Evolutionary conservation across 2,888 invertebrate species (phyloP).

Genomic region (Aphodius granarius): DNA sequence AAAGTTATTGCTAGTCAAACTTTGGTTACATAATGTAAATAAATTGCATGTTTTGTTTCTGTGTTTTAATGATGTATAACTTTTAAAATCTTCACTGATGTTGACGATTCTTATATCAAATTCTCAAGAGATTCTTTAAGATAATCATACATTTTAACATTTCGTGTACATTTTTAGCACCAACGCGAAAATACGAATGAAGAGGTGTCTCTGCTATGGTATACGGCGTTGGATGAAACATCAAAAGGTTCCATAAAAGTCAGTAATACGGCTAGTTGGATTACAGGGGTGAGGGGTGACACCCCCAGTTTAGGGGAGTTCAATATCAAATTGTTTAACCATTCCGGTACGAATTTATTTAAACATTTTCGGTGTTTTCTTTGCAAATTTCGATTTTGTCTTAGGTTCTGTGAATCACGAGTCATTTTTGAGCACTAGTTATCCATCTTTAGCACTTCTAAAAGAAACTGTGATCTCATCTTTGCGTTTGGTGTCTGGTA

Average conservation of each 20-base stretch:
- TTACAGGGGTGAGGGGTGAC: constrained; percentile 71
- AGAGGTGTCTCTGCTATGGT: constrained; percentile 75
- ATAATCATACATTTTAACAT: not conserved
- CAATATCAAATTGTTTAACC: constrained; percentile 59
- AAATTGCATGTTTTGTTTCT: too few relatives aligned
- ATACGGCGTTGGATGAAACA: constrained; percentile 78
- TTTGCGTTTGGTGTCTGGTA: constrained; percentile 63
- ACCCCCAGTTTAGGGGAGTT: constrained; percentile 81
- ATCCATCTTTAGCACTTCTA: constrained; percentile 69
- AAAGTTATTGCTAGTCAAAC: too few relatives aligned
- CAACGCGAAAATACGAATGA: constrained; percentile 42
- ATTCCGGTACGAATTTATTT: constrained; percentile 48
- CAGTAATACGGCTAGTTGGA: constrained; percentile 57
- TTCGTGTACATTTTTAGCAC: constrained; percentile 28
- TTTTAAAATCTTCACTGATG: too few relatives aligned
- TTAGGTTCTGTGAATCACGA: constrained; percentile 67
- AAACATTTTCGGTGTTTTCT: constrained; percentile 48
- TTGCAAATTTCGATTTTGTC: too few relatives aligned
- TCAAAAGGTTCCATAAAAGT: constrained; percentile 60
- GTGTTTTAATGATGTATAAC: too few relatives aligned
- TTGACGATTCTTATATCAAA: too few relatives aligned
- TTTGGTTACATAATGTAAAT: too few relatives aligned
- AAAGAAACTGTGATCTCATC: constrained; percentile 76
- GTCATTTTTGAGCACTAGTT: constrained; percentile 72
- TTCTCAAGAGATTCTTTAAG: not conserved